These are phyloP conservation scores for Drosophila mayaguana DNA, from an alignment of 2,888 invertebrate species.

Conservation along the genomic window DNA sequence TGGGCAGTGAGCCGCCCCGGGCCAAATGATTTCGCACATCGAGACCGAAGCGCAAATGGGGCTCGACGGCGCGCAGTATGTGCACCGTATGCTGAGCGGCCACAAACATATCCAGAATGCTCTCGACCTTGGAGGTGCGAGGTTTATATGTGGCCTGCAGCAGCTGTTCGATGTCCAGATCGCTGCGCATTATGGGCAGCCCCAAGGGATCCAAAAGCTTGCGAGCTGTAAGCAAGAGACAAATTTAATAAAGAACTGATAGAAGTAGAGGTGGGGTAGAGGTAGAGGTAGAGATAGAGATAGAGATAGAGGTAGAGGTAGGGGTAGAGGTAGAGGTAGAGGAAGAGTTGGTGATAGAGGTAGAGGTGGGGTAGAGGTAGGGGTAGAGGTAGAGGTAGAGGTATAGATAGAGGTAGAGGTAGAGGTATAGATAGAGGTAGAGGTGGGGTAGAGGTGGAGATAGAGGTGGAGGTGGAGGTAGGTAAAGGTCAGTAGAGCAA, in stretches of 20 bases:
- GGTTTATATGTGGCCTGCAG: constrained; percentile 80
- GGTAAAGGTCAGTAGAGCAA: neutral
- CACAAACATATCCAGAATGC: constrained; percentile 90
- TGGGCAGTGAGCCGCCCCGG: constrained; percentile 57
- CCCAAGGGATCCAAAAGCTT: constrained; percentile 86
- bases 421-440: no score
- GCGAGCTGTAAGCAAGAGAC: constrained; percentile 86
- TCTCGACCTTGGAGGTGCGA: constrained; percentile 82
- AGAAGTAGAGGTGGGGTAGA: no score
- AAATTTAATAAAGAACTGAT: neutral
- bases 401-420: no score
- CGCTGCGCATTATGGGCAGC: constrained; percentile 88
- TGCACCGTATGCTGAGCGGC: constrained; percentile 88
- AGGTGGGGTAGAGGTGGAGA: no score
- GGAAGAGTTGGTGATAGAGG: no score
- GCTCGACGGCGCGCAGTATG: constrained; percentile 92
- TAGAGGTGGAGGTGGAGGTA: no score
- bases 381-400: no score
- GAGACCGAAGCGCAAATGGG: constrained; percentile 88
- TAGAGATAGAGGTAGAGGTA: neutral
- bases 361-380: no score
- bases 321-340: no score
- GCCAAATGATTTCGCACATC: constrained; percentile 84
- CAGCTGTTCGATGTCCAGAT: constrained; percentile 88
- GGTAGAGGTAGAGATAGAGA: neutral